Percentiles rank a stretch among this genome's conserved stretches.
phyloP scores from a whole-genome alignment of 2,113 vertebrate genomes.

The Galeopterus variegatus region DNA sequence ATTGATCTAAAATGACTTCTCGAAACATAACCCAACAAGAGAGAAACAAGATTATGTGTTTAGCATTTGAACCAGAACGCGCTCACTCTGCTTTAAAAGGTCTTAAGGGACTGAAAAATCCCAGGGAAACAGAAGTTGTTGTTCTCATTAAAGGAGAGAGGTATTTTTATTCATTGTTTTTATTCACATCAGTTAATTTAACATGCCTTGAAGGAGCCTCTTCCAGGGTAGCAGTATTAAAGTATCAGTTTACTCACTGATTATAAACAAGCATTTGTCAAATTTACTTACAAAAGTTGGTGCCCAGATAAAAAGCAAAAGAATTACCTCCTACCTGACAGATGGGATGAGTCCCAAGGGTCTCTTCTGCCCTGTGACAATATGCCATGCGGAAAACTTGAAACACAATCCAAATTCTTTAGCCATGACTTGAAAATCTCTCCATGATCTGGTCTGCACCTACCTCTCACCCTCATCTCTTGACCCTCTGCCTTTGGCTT shows the following conservation, averaged over 20 bases:
- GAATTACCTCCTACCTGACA: conserved; percentile 76
- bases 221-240: conserved; percentile 77
- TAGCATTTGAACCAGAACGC: conserved; percentile 81
- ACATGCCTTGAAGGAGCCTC: conserved; percentile 83
- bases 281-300: conserved; percentile 80
- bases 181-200: conserved; percentile 85
- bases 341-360: conserved; percentile 67
- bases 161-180: conserved; percentile 85
- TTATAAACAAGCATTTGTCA: conserved; percentile 86
- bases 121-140: conserved; percentile 80
- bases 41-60: conserved; percentile 74
- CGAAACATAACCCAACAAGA: conserved; percentile 60
- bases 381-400: conserved; percentile 50
- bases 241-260: conserved; percentile 83
- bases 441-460: neutral
- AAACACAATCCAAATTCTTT: conserved; percentile 40
- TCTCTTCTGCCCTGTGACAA: conserved; percentile 55
- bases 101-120: conserved; percentile 77
- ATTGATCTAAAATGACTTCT: conserved; percentile 77
- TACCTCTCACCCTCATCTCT: neutral
- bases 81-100: conserved; percentile 77
- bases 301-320: conserved; percentile 64
- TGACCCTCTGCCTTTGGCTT: neutral
- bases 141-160: conserved; percentile 82
- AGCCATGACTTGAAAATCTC: conserved; percentile 45